Base-by-base conservation (phyloP, 2,888 invertebrate species). In the Ctena decussata region DNA sequence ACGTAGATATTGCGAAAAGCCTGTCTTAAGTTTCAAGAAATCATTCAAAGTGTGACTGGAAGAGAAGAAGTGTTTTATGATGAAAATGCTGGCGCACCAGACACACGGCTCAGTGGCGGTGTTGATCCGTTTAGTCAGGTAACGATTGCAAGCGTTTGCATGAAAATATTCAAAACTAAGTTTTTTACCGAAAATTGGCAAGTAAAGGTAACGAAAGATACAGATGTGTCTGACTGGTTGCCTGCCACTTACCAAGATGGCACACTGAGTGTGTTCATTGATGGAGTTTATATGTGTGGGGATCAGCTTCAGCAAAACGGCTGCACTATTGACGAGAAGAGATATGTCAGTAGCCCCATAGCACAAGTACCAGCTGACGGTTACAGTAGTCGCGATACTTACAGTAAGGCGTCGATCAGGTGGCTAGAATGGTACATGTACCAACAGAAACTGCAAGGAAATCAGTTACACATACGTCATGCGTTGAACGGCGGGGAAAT, bases 121-220 rank as follows among this genome's bases (percentile, higher is more conserved):
- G 73, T 86, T 27, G 82, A 71, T 39, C 71, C 72, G 0, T 72
- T 78, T 39, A 46, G 49, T 18, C 44, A 78, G 6, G 49, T 78
- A 1, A 78, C 71, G 3, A 72, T 78, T 37, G 78, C 71, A 18
- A 30, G 53, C 1, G 57, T 49, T 5, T 78, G 78, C 30, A 71
- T 71, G 57, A 27, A 30, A 37, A 57, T 78, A 18, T 78, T 46
- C 21, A 71, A 53, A 57, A 24, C 78, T 30, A 30, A 35, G 27
- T 70, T 71, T 49, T 35, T 72, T 12, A 0, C 44, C 35, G 72
- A 78, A 70, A 12, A 71, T 8, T 49, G 46, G 32, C 18, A 30
- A 37, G 44, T 37, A 0, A 69, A 39, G 37, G 24, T 78, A 21
- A 57, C 3, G 27, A 57, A 24, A 57, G 57, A 5, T 27, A 57